Evolutionary conservation across 2,797 vertebrate species (phyloP), one percentile per base, ranked within the genome.

Genomic region (Myotis findleyi): DNA sequence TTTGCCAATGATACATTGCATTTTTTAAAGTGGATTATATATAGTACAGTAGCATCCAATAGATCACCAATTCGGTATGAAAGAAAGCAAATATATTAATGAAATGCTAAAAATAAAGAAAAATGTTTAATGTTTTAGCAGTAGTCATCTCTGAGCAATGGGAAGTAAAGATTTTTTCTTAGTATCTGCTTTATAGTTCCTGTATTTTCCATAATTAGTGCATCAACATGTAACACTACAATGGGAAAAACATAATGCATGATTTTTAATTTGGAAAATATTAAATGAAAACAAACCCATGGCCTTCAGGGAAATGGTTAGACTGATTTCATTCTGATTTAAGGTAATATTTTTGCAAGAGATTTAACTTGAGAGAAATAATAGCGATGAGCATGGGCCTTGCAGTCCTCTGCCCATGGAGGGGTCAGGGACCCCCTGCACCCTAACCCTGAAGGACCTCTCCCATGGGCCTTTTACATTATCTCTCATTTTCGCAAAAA

Each of bases 241-340:
- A 47, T 17, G 20, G 84, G 30, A 92, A 59, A 69, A 80, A 59
- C 11, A 41, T 16, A 47, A 55, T 21, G 10, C 38, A 13, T 44
- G 30, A 25, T 85, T 91, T 91, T 93, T 86, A 69, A 87, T 59
- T 91, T 87, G 20, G 64, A 87, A 92, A 87, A 72, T 47, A 57
- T 44, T 86, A 88, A 79, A n/a, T 47, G 25, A 80, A 79, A 71
- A 27, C 27, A 72, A 82, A 66, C 11, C 21, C 47, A 33, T 14
- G 25, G 25, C 68, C 66, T 87, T 80, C 66, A 8, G 75, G 25
- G 59, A 30, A 62, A 62, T 6, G 25, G 27, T 62, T 30, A 25
- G 27, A 59, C 27, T 53, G 11, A 30, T n/a, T 76, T 33, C 25
- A 27, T 62, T 89, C n/a, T 59, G n/a, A 76, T 13, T 33, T 25